Percentiles rank a stretch among this genome's conserved stretches.
These are phyloP conservation scores for Axinella damicornis DNA, from an alignment of 37 sponge, comb jelly and placozoan species.

Conservation along the genomic window DNA sequence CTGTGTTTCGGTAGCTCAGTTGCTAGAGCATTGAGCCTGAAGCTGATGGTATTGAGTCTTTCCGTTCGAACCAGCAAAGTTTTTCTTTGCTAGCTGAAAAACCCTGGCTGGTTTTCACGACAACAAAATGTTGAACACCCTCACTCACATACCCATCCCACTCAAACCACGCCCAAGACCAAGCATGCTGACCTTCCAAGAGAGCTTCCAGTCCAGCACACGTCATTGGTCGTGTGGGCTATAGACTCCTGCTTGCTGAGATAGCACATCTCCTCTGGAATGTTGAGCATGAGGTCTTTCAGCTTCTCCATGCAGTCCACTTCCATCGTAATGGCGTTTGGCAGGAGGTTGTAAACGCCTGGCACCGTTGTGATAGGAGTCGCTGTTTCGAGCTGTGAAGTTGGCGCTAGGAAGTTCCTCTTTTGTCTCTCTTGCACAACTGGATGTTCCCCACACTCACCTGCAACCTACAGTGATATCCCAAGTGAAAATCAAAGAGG, in stretches of 20 bases:
- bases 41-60: too few relatives aligned
- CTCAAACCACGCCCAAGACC: too few relatives aligned
- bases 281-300: background rate
- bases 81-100: too few relatives aligned
- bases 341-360: background rate
- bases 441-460: background rate
- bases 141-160: too few relatives aligned
- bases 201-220: conserved; percentile 51
- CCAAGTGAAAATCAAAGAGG: too few relatives aligned
- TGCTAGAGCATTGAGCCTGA: too few relatives aligned
- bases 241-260: conserved; percentile 11
- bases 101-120: too few relatives aligned
- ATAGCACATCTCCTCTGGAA: conserved; percentile 53
- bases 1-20: too few relatives aligned
- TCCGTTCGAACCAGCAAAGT: too few relatives aligned
- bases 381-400: background rate
- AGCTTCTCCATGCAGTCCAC: conserved; percentile 28
- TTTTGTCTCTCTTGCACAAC: background rate
- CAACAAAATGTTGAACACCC: too few relatives aligned
- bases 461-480: background rate
- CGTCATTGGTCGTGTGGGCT: conserved; percentile 3
- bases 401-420: background rate
- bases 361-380: background rate
- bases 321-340: conserved; percentile 26
- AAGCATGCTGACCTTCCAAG: conserved; percentile 20